phyloP scores from a whole-genome alignment of 2,113 vertebrate genomes.

The Ploceus nigricollis region DNA sequence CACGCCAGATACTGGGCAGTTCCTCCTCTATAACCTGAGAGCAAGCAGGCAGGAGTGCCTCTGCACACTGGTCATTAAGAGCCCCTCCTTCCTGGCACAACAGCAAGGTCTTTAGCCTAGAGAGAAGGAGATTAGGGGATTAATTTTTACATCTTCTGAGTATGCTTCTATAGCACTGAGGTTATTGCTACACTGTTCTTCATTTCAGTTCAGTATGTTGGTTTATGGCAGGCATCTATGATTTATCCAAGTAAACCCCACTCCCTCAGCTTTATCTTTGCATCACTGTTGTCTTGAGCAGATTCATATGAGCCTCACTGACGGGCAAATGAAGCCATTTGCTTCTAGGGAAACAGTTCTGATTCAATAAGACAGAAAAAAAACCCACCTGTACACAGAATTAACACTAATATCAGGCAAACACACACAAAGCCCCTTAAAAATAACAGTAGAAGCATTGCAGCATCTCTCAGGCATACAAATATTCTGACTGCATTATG shows the following conservation, averaged over 20 bases:
- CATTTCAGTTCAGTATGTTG: not conserved
- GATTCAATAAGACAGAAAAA: not conserved
- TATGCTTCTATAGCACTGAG: not conserved
- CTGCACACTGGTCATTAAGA: not conserved
- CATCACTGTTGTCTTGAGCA: not conserved
- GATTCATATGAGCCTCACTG: not conserved
- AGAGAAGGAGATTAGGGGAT: not conserved
- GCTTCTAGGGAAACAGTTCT: not conserved
- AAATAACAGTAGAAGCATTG: not conserved
- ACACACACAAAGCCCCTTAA: not conserved
- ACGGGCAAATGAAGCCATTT: not conserved
- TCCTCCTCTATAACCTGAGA: accelerated
- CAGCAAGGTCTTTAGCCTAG: not conserved
- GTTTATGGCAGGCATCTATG: not conserved
- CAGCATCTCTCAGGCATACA: not conserved
- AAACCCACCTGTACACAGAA: not conserved
- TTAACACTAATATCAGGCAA: not conserved
- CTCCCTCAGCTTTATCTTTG: not conserved
- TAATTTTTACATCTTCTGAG: not conserved
- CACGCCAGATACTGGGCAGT: accelerated
- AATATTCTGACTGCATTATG: not conserved
- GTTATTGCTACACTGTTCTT: not conserved
- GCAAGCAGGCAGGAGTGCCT: not conserved
- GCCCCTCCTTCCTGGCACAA: not conserved
- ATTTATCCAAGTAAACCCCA: not conserved